Evolutionary conservation across 37 sponge, comb jelly and placozoan species (phyloP), one percentile per base, ranked within the genome.

Genomic region (Mnemiopsis leidyi): DNA sequence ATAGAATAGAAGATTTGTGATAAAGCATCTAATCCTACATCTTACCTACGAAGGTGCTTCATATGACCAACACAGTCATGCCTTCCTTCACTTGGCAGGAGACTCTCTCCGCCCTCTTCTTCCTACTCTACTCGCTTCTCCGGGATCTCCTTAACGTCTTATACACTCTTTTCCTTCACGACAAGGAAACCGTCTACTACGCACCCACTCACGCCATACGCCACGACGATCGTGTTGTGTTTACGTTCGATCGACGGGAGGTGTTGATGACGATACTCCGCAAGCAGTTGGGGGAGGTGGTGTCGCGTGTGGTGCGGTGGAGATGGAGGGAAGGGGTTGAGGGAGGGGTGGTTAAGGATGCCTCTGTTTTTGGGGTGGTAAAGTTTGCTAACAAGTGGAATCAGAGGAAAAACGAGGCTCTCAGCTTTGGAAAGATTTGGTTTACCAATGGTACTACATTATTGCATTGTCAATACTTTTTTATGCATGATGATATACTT

Each of bases 391-490:
- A 32, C 35, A 31, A 32, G 79, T 77, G 79, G 79, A 77, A 77
- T 32, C 26, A 32, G 36, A 77, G 79, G 33, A 26, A 32, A 36
- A 34, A 34, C 33, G 79, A 77, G 33, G 21, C 35, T 31, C 32
- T 77, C 32, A 77, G 79, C 18, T 77, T 77, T 32, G 32, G 79
- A 20, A 77, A 77, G 32, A 28, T 9, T 13, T 77, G 79, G 79
- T 77, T 77, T 20, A 77, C 79, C 18, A 77, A 77, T 32, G 79
- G 79, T 77, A 77, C 61, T n/a, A n/a, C n/a, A n/a, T n/a, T n/a
- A n/a, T n/a, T n/a, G n/a, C n/a, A n/a, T n/a, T n/a, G n/a, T n/a
- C n/a, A n/a, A n/a, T n/a, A n/a, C n/a, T n/a, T n/a, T n/a, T n/a
- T n/a, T n/a, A n/a, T n/a, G n/a, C n/a, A n/a, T n/a, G n/a, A n/a